These are phyloP conservation scores for Melangyna quadrimaculata DNA, from an alignment of 2,888 invertebrate genomes.

Conservation along the genomic window DNA sequence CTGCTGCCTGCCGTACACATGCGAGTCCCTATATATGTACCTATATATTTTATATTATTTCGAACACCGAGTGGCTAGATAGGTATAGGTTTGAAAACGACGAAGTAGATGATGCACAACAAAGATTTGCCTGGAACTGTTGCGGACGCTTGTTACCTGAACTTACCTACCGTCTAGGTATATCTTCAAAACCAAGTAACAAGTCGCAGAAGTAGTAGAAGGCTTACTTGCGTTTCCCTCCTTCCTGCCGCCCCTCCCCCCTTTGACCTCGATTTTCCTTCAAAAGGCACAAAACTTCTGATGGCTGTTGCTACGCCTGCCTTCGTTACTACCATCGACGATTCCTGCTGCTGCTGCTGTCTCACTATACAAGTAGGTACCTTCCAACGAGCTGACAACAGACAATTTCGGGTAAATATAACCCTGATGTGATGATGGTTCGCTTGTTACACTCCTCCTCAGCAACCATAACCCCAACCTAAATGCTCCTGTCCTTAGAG, in stretches of 20 bases:
- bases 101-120: conserved; percentile 42
- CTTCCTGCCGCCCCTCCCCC: conserved; percentile 13
- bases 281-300: conserved; percentile 16
- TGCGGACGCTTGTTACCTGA: conserved; percentile 44
- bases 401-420: conserved; percentile 50
- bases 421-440: conserved; percentile 49
- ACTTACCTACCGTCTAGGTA: conserved; percentile 16
- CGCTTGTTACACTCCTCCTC: conserved; percentile 30
- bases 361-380: too few species aligned
- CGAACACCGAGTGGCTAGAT: background rate
- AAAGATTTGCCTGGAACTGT: conserved; percentile 34
- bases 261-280: conserved; percentile 58
- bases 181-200: conserved; percentile 23
- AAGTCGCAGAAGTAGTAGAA: conserved; percentile 38
- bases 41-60: background rate
- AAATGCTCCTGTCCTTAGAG: background rate
- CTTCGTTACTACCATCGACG: conserved; percentile 3
- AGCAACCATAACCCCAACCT: background rate
- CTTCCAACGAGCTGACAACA: conserved; percentile 32
- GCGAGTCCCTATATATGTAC: background rate
- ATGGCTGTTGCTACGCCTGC: conserved; percentile 9
- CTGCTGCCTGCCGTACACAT: background rate
- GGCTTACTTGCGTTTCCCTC: conserved; percentile 13
- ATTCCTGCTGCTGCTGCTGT: conserved; percentile 19
- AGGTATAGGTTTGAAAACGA: too few species aligned